Percentiles rank a stretch among this genome's conserved stretches.
Evolutionary conservation across 2,797 vertebrate species (phyloP).

Genomic region (Xyrichtys novacula): DNA sequence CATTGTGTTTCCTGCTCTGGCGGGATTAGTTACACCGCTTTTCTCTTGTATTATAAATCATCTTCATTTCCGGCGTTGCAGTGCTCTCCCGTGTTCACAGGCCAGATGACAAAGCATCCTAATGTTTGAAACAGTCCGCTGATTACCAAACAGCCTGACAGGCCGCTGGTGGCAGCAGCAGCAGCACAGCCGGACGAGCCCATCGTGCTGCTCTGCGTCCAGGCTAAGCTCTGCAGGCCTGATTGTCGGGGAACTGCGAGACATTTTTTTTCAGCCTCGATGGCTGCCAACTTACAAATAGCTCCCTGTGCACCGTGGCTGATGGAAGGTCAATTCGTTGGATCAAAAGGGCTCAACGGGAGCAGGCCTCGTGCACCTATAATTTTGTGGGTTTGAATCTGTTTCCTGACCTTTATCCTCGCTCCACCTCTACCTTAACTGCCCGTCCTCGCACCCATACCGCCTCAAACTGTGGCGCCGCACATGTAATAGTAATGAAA

Average conservation of each 20-base stretch:
- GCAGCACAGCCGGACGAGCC: constrained; percentile 53
- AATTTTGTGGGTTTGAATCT: constrained; percentile 59
- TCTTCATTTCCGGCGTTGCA: constrained; percentile 43
- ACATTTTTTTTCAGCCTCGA: constrained; percentile 67
- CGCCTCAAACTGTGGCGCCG: constrained; percentile 5
- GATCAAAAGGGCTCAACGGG: constrained; percentile 58
- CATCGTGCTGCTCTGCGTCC: constrained; percentile 49
- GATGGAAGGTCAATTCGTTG: constrained; percentile 70
- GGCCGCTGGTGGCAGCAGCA: constrained; percentile 43
- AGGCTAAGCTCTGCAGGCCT: constrained; percentile 52
- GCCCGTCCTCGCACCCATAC: constrained; percentile 8
- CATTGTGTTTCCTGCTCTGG: constrained; percentile 45
- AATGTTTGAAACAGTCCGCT: constrained; percentile 67
- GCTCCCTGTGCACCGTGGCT: constrained; percentile 58
- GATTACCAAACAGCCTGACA: constrained; percentile 64
- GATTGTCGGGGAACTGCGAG: constrained; percentile 59
- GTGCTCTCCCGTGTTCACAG: constrained; percentile 47
- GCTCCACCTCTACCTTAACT: constrained; percentile 8
- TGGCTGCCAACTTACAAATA: constrained; percentile 69
- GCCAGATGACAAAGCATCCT: constrained; percentile 57
- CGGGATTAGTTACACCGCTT: constrained; percentile 46
- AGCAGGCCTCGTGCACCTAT: constrained; percentile 43
- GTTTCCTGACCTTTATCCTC: constrained; percentile 58
- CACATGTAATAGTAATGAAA: constrained; percentile 9
- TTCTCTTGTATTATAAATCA: constrained; percentile 53